Percentiles rank a stretch among this genome's conserved stretches.
Evolutionary conservation across 1,140 invertebrate genomes (phyloP).

Genomic region (Anadara kagoshimensis): DNA sequence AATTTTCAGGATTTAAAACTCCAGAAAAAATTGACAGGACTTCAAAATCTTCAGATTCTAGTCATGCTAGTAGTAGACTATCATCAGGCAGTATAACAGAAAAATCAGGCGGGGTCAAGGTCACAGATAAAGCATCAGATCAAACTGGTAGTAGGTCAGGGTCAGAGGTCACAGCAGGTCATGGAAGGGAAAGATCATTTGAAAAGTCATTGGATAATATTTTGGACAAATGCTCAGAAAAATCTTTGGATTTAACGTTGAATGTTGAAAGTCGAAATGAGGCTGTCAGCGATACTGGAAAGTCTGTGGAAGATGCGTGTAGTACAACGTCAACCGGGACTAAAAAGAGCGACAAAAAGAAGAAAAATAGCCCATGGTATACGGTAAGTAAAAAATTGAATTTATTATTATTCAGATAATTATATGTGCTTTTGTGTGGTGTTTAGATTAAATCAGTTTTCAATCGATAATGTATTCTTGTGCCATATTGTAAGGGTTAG

Average conservation of each 20-base stretch:
- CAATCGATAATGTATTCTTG: too few relatives aligned
- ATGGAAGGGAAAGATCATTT: conserved; percentile 55
- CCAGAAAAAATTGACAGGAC: too few relatives aligned
- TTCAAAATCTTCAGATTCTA: too few relatives aligned
- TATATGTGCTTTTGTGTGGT: too few relatives aligned
- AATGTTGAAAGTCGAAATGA: conserved; percentile 57
- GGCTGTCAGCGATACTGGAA: conserved; percentile 36
- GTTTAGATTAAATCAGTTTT: too few relatives aligned
- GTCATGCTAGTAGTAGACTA: too few relatives aligned
- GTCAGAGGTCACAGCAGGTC: conserved; percentile 23
- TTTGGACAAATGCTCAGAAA: conserved; percentile 64
- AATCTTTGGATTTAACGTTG: conserved; percentile 57
- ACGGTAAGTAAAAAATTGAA: conserved; percentile 51
- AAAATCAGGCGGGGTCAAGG: neutral
- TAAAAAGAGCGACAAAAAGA: conserved; percentile 60
- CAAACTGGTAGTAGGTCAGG: conserved; percentile 36
- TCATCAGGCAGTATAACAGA: too few relatives aligned
- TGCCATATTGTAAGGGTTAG: too few relatives aligned
- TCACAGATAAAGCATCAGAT: conserved; percentile 28
- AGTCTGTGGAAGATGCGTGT: conserved; percentile 33
- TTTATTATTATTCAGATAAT: too few relatives aligned
- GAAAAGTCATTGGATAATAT: conserved; percentile 63
- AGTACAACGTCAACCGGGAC: conserved; percentile 12
- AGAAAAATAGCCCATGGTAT: conserved; percentile 72
- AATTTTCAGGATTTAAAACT: too few relatives aligned